These are phyloP conservation scores for Frankliniella intonsa DNA, from an alignment of 2,888 invertebrate genomes.

Conservation along the genomic window DNA sequence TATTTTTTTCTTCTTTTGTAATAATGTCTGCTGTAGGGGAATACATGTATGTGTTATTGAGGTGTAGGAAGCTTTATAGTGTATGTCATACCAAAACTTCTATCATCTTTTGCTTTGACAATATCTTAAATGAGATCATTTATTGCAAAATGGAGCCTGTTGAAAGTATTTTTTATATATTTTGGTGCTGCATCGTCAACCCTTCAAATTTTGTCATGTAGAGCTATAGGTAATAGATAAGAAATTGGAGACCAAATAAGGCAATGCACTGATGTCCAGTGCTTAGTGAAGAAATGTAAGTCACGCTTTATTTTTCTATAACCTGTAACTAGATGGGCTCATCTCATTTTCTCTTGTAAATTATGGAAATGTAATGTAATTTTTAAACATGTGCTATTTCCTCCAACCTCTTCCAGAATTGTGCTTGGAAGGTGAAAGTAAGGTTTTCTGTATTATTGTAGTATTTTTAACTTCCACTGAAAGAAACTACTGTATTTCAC, in stretches of 20 bases:
- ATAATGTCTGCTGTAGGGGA: neutral
- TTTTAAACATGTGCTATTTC: too few species aligned
- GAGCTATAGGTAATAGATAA: neutral
- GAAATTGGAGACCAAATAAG: neutral
- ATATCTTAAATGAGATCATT: neutral
- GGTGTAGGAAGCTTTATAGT: too few species aligned
- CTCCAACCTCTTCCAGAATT: too few species aligned
- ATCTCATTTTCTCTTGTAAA: too few species aligned
- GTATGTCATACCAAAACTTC: neutral
- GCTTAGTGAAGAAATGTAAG: neutral
- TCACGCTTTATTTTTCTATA: constrained; percentile 14
- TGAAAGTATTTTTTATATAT: neutral
- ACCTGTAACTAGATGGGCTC: neutral
- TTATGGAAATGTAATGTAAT: too few species aligned
- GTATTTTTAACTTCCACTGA: too few species aligned
- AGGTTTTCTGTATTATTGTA: too few species aligned
- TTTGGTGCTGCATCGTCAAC: neutral
- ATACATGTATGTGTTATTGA: too few species aligned
- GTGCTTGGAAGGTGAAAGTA: too few species aligned
- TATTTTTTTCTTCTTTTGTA: neutral
- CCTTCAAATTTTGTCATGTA: neutral
- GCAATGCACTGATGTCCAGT: neutral
- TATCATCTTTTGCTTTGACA: neutral
- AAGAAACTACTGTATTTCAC: too few species aligned
- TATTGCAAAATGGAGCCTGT: neutral